phyloP scores from a whole-genome alignment of 1,140 invertebrate species.

The Nasonia vitripennis region DNA sequence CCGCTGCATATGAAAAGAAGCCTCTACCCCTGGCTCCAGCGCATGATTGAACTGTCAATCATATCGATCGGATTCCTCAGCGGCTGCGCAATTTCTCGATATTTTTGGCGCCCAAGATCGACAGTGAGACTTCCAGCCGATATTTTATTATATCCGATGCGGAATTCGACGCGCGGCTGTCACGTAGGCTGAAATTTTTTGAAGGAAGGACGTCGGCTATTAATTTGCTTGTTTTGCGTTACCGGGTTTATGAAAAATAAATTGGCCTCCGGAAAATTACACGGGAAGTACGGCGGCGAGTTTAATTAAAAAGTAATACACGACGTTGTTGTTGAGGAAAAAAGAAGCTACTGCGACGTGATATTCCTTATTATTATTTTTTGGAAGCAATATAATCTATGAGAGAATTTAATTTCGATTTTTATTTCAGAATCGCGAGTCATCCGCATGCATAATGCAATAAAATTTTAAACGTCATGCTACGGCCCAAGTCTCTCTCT shows the following conservation, averaged over 20 bases:
- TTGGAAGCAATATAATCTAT: not conserved
- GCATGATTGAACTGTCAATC: constrained; percentile 40
- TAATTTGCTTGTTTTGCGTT: too few species aligned
- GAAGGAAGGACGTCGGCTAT: too few species aligned
- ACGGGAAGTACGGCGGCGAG: too few species aligned
- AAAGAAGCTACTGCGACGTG: not conserved
- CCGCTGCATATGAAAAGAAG: not conserved
- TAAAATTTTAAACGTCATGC: not conserved
- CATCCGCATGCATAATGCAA: not conserved
- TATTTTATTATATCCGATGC: not conserved
- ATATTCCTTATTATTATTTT: not conserved
- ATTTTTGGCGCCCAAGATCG: not conserved
- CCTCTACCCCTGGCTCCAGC: not conserved
- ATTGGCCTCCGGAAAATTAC: too few species aligned
- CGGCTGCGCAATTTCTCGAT: not conserved
- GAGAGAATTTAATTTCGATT: not conserved
- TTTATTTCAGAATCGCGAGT: not conserved
- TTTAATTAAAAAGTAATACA: not conserved
- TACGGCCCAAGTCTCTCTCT: too few species aligned
- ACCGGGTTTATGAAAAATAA: too few species aligned
- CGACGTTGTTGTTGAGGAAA: not conserved
- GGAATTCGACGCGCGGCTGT: not conserved
- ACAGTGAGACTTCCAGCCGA: not conserved
- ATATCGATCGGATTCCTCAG: not conserved
- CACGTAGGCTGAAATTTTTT: not conserved